These are phyloP conservation scores for Scaptomyza polygonia DNA, from an alignment of 2,888 invertebrate genomes.

Conservation along the genomic window DNA sequence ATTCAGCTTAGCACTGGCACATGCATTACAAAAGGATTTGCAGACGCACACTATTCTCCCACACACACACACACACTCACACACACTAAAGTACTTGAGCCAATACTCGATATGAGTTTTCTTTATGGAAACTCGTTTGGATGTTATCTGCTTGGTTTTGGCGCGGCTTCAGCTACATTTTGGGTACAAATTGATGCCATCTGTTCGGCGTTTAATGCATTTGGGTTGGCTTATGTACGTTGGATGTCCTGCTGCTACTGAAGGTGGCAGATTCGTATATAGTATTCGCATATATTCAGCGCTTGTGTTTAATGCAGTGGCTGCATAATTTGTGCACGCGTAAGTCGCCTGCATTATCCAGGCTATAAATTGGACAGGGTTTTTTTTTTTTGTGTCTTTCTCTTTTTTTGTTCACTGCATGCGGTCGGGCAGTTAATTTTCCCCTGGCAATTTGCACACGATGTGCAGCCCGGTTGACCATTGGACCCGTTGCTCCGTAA, in stretches of 20 bases:
- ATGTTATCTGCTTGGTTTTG: slow-evolving; percentile 25
- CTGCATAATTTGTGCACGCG: slow-evolving; percentile 73
- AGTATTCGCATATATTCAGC: not conserved
- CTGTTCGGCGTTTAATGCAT: slow-evolving; percentile 69
- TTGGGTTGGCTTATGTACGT: not conserved
- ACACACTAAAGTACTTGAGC: not conserved
- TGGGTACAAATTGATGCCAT: slow-evolving; percentile 72
- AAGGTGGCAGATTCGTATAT: not conserved
- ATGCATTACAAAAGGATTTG: slow-evolving; percentile 18
- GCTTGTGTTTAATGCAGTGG: slow-evolving; percentile 67
- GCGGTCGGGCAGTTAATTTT: slow-evolving; percentile 72
- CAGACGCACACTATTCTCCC: not conserved
- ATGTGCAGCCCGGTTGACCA: slow-evolving; percentile 45
- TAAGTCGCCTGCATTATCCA: slow-evolving; percentile 78
- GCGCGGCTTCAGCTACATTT: slow-evolving; percentile 34
- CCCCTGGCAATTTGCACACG: slow-evolving; percentile 58
- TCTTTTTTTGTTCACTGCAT: slow-evolving; percentile 41
- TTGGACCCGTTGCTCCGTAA: too few species aligned
- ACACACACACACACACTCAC: not conserved
- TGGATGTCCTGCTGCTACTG: not conserved
- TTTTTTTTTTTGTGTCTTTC: too few species aligned
- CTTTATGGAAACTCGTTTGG: slow-evolving; percentile 43
- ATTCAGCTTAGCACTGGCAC: slow-evolving; percentile 16
- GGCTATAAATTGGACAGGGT: slow-evolving; percentile 63
- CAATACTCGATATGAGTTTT: slow-evolving; percentile 1